Conservation (phyloP, 2,888 invertebrate genomes). For the Ichneumon xanthorius region DNA sequence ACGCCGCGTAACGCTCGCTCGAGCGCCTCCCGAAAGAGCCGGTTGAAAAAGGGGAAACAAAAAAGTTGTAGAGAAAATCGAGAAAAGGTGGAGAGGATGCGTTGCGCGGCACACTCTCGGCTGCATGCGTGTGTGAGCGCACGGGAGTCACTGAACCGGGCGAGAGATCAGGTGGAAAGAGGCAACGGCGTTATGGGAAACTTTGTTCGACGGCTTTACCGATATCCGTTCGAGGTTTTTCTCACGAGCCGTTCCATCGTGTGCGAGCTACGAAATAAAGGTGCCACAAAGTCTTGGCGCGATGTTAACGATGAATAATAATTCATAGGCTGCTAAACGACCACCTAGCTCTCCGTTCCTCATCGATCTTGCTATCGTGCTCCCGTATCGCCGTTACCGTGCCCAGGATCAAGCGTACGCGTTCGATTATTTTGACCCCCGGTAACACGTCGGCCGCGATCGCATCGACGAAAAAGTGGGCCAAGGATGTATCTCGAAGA, state of each 20-base stretch:
- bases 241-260: conserved; percentile 22
- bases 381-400: background rate
- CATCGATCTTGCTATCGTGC: conserved; percentile 32
- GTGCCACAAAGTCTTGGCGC: background rate
- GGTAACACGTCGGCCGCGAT: conserved; percentile 14
- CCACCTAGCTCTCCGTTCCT: conserved; percentile 1
- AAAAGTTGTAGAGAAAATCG: background rate
- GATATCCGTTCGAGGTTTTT: conserved; percentile 11
- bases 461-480: conserved; percentile 9
- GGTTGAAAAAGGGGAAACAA: background rate
- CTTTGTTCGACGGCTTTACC: conserved; percentile 15
- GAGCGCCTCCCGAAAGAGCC: background rate
- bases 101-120: conserved; percentile 10
- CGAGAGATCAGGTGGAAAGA: conserved; percentile 48
- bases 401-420: background rate
- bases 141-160: conserved; percentile 55
- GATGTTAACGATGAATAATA: conserved; percentile 36
- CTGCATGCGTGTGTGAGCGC: conserved; percentile 14
- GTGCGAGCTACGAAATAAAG: conserved; percentile 42
- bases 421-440: background rate
- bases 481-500: conserved; percentile 7
- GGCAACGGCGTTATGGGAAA: conserved; percentile 24
- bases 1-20: background rate
- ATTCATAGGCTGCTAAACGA: conserved; percentile 1
- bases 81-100: conserved; percentile 21